Conservation (phyloP, 2,888 invertebrate species). For the Agrotis segetum region DNA sequence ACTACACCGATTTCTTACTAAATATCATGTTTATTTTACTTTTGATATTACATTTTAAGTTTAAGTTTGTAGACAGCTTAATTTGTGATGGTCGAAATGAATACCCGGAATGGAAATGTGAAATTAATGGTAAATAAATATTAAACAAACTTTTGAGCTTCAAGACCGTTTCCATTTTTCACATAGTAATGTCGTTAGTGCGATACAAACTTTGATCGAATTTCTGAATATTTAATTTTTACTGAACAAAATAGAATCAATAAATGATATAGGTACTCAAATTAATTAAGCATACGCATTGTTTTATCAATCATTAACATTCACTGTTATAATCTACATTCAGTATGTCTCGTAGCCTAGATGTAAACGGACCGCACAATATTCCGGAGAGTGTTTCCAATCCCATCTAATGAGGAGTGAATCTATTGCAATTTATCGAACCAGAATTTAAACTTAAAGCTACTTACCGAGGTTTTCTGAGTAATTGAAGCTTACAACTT, state of each 20-base stretch:
- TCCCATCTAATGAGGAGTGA: background rate
- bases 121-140: slow-evolving; percentile 14
- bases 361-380: background rate
- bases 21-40: slow-evolving; percentile 66
- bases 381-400: background rate
- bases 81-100: slow-evolving; percentile 8
- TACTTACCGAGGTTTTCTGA: slow-evolving; percentile 12
- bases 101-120: slow-evolving; percentile 2
- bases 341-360: background rate
- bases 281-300: too few relatives aligned
- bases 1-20: slow-evolving; percentile 68
- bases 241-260: slow-evolving; percentile 5
- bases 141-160: background rate
- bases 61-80: slow-evolving; percentile 27
- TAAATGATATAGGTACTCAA: too few relatives aligned
- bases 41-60: slow-evolving; percentile 41
- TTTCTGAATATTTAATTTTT: background rate
- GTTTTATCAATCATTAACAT: background rate
- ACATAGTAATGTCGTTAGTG: background rate
- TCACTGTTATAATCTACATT: background rate
- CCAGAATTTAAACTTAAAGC: background rate
- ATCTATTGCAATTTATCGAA: background rate
- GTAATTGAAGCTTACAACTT: slow-evolving; percentile 18
- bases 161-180: background rate
- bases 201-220: background rate